phyloP scores from a whole-genome alignment of 2,113 vertebrate species.

The Reinhardtius hippoglossoides region DNA sequence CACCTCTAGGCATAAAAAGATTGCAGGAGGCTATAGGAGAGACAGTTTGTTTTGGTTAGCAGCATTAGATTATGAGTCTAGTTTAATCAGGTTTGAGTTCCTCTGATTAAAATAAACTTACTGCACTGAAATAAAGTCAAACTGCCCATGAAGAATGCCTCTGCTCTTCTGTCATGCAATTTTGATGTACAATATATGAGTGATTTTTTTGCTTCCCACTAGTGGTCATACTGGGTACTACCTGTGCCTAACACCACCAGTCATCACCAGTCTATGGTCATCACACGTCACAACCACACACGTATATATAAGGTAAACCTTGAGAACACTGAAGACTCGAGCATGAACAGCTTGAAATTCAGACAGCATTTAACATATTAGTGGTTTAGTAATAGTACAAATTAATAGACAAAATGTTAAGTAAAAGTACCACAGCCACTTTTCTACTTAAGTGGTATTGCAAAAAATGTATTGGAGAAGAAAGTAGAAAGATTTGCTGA shows the following conservation, averaged over 20 bases:
- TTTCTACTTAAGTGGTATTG: not conserved
- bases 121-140: constrained; percentile 57
- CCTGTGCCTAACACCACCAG: no score
- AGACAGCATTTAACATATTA: no score
- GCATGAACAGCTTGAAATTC: no score
- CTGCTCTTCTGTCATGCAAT: not conserved
- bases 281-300: no score
- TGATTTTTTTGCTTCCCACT: constrained; percentile 21
- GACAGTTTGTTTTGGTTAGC: constrained; percentile 15
- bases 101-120: constrained; percentile 11
- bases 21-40: not conserved
- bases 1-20: constrained; percentile 3
- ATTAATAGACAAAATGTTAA: no score
- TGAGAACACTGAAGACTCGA: no score
- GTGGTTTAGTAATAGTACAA: no score
- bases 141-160: constrained; percentile 26
- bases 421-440: no score
- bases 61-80: constrained; percentile 13
- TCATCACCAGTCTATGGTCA: no score
- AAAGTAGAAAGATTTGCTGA: no score
- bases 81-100: not conserved
- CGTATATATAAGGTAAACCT: no score
- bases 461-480: not conserved
- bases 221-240: constrained; percentile 27
- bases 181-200: not conserved